Base-by-base conservation (phyloP, 2,888 invertebrate species). In the Calephelis perditalis region DNA sequence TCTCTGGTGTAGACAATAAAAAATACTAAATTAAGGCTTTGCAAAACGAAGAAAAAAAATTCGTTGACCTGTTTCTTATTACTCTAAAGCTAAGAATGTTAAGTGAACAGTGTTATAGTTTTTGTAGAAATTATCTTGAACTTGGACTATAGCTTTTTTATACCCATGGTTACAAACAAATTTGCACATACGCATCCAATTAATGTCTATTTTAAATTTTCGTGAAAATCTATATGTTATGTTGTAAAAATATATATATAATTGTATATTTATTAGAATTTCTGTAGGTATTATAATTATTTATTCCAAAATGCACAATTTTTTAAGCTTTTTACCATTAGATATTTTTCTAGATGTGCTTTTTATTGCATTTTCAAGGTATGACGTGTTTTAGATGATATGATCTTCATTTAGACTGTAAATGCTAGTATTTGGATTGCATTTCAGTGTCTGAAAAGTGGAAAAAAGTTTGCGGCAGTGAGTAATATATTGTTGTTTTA, bases 381-480 rank as follows among this genome's bases (percentile, higher is more conserved):
- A 59, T 70, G 65, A 62, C 59, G 58, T 66, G 67, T 68, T 67
- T 69, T 70, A 70, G 63, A 70, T 71, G 67, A 69, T 72, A 67
- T 73, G 66, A 70, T 69, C 67, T 72, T 60, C 57, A 67, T 65
- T 63, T 73, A 73, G 76, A 67, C 59, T 82, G 81, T 83, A 82
- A 86, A 85, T 86, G 85, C 82, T 87, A 87, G 88, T 75, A 83
- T 82, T 87, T 79, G 76, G 74, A 84, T 87, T 86, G 84, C 81
- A 82, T 88, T 89, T 87, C 88, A 89, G 87, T 85, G 84, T 86
- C 88, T 82, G 89, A 89, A 69, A 88, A 88, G 79, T 86, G 87
- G 87, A 88, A 88, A 87, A 87, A 85, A 85, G 77, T 89, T 75
- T 89, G 83, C 84, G 89, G 89, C 81, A 89, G 90, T 90, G 84